phyloP scores from a whole-genome alignment of 1,140 invertebrate genomes.

The Plodia interpunctella region DNA sequence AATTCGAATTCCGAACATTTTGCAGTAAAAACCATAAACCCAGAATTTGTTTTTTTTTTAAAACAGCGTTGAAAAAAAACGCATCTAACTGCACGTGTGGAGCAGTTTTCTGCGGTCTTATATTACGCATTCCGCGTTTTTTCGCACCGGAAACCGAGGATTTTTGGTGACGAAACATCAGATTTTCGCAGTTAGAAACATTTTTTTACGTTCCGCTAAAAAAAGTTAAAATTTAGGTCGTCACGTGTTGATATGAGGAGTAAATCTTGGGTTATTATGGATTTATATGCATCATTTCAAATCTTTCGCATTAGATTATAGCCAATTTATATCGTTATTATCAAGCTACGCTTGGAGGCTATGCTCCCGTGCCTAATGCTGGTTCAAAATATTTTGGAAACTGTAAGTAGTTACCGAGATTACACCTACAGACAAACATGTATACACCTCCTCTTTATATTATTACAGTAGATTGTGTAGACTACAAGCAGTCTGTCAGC shows the following conservation, averaged over 20 bases:
- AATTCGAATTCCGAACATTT: conserved; percentile 14
- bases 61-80: conserved; percentile 48
- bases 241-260: not conserved
- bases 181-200: conserved; percentile 16
- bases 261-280: not conserved
- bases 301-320: no score
- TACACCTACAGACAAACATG: no score
- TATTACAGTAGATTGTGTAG: no score
- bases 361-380: no score
- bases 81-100: conserved; percentile 49
- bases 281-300: not conserved
- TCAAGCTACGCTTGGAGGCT: no score
- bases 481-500: no score
- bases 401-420: no score
- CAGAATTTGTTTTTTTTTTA: conserved; percentile 50
- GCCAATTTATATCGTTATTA: no score
- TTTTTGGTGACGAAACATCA: conserved; percentile 55
- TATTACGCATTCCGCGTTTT: conserved; percentile 66
- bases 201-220: conserved; percentile 20
- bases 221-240: not conserved
- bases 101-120: conserved; percentile 61
- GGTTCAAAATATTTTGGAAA: no score
- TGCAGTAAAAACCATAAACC: conserved; percentile 25
- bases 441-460: no score
- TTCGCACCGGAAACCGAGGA: conserved; percentile 63